phyloP scores from a whole-genome alignment of 2,797 vertebrate species.

The Rallus crepitans region DNA sequence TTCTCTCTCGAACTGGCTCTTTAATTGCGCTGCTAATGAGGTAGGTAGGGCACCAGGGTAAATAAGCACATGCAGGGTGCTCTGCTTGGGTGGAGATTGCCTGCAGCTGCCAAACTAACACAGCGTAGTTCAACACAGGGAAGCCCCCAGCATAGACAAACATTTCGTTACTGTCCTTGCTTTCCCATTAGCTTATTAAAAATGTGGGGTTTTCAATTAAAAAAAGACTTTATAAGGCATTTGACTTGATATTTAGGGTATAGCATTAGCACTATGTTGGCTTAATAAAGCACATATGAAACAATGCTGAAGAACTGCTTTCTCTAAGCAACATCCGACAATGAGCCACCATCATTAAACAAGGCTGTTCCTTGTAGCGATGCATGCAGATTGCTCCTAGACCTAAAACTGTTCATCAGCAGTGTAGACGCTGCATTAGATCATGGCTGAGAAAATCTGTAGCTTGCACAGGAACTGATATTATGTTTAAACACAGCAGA shows the following conservation, averaged over 20 bases:
- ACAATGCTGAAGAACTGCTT: neutral
- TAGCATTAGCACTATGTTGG: neutral
- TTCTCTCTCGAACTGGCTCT: neutral
- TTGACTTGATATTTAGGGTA: neutral
- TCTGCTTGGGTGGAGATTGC: neutral
- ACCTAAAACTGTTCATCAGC: neutral
- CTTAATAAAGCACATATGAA: neutral
- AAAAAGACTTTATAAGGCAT: neutral
- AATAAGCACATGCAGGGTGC: neutral
- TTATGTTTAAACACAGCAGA: conserved; percentile 3
- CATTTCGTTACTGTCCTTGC: neutral
- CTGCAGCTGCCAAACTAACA: neutral
- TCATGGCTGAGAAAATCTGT: neutral
- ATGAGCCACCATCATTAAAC: neutral
- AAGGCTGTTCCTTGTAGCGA: neutral
- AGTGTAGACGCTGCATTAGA: neutral
- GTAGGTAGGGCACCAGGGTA: neutral
- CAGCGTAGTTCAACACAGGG: accelerated
- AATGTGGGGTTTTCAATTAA: neutral
- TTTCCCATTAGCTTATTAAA: conserved; percentile 11
- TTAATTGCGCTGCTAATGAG: neutral
- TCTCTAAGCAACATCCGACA: neutral
- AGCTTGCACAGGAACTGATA: neutral
- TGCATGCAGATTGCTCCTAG: neutral
- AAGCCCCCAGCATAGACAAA: neutral